Base-by-base conservation (phyloP, 2,113 vertebrate species). In the Indri indri region DNA sequence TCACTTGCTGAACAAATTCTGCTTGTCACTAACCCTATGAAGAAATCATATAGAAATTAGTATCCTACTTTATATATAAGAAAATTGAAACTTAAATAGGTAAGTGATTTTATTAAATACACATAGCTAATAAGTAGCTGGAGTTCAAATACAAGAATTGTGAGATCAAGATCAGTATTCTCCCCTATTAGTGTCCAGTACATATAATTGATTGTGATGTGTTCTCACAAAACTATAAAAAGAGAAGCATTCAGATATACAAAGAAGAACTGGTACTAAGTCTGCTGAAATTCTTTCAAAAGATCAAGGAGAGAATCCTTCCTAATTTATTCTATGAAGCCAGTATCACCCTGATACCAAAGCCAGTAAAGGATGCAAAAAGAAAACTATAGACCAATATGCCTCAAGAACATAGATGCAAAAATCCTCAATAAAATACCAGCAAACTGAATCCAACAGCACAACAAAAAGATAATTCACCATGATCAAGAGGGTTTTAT, bases 91-190 rank as follows among this genome's bases (percentile, higher is more conserved):
- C 45, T 93, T 77, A 93, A 89, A 65, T 50, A 57, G 45, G 7
- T 45, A 84, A 77, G 30, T 85, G 45, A 79, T 61, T 87, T 97
- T 88, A 74, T 32, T 65, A 94, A 84, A 23, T 66, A 65, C 1
- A 84, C 23, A 71, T 65, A n/a, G 37, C 32, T 90, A 40, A 40
- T n/a, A 10, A 93, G 57, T 11, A 91, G 47, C n/a, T 91, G 5
- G 34, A 57, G 91, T 68, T 81, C 57, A 91, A 95, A 94, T 30
- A 17, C 16, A 95, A 74, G 32, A 63, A 54, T 94, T 74, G 88
- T 88, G 23, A 79, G 13, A 50, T 79, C 17, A 83, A 71, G 14
- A 79, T 63, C 54, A 71, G 37, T 25, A 71, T 90, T 45, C 47
- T 83, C 12, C 40, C 59, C 17, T 74, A 37, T 57, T 63, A 88